phyloP scores from a whole-genome alignment of 2,797 vertebrate species.

The Streptopelia turtur region DNA sequence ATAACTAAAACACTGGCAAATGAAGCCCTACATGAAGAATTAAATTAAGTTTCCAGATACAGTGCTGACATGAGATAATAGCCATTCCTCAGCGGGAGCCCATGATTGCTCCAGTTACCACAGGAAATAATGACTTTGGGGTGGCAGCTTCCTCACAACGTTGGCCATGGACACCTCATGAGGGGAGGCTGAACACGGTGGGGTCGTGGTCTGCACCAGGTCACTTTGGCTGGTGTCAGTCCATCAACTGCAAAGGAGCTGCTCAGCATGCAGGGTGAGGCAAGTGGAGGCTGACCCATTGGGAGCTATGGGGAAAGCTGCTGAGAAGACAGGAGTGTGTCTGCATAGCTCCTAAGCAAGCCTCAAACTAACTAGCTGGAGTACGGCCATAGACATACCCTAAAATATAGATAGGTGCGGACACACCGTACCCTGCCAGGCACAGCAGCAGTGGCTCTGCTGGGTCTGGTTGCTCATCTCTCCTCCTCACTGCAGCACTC shows the following conservation, averaged over 20 bases:
- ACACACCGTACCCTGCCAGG: background rate
- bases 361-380: background rate
- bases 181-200: conserved; percentile 3
- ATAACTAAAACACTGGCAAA: conserved; percentile 68
- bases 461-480: background rate
- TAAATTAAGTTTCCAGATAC: conserved; percentile 68
- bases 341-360: background rate
- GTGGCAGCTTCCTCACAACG: background rate
- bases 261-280: background rate
- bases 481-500: background rate
- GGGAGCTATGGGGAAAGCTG: background rate
- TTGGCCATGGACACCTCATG: background rate
- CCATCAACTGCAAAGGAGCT: conserved; percentile 40
- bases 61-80: conserved; percentile 44
- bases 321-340: background rate
- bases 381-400: background rate
- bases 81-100: conserved; percentile 35
- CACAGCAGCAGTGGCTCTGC: background rate
- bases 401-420: background rate
- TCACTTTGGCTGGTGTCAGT: conserved; percentile 47
- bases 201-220: conserved; percentile 30
- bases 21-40: conserved; percentile 60
- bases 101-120: conserved; percentile 44
- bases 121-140: conserved; percentile 62
- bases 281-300: fast-evolving